A percentile compares a stretch with the other conserved stretches of the same genome.
phyloP scores from a whole-genome alignment of 92 coral and sea anemone genomes.

The Actinernus sp. region DNA sequence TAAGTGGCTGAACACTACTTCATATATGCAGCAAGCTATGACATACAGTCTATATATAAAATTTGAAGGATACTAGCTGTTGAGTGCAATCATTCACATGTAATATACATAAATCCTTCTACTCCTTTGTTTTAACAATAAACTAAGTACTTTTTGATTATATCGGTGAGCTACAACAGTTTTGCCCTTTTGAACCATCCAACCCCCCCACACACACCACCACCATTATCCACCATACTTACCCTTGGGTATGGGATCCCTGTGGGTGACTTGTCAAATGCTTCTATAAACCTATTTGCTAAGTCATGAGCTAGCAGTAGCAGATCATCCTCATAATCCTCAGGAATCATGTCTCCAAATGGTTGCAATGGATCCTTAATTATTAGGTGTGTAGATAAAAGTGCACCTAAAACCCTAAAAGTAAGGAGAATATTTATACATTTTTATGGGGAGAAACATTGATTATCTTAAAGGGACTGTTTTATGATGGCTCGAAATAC shows the following conservation, averaged over 20 bases:
- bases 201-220: too few relatives aligned
- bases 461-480: not conserved
- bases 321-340: slow-evolving; percentile 87
- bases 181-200: too few relatives aligned
- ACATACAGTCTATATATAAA: too few relatives aligned
- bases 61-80: too few relatives aligned
- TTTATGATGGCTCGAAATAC: too few relatives aligned
- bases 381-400: slow-evolving; percentile 90
- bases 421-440: not conserved
- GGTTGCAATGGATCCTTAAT: slow-evolving; percentile 93
- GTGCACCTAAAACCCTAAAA: slow-evolving; percentile 85
- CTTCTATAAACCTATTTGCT: slow-evolving; percentile 90
- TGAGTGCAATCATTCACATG: too few relatives aligned
- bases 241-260: slow-evolving; percentile 99
- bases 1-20: too few relatives aligned
- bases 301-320: slow-evolving; percentile 89
- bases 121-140: too few relatives aligned
- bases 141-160: too few relatives aligned
- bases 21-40: too few relatives aligned
- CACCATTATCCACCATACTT: slow-evolving; percentile 12
- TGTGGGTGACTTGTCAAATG: slow-evolving; percentile 85
- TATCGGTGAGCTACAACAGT: too few relatives aligned
- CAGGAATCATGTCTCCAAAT: slow-evolving; percentile 98
- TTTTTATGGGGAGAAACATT: not conserved
- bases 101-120: too few relatives aligned